phyloP scores from a whole-genome alignment of 2,797 vertebrate genomes.

The Malurus splendens region DNA sequence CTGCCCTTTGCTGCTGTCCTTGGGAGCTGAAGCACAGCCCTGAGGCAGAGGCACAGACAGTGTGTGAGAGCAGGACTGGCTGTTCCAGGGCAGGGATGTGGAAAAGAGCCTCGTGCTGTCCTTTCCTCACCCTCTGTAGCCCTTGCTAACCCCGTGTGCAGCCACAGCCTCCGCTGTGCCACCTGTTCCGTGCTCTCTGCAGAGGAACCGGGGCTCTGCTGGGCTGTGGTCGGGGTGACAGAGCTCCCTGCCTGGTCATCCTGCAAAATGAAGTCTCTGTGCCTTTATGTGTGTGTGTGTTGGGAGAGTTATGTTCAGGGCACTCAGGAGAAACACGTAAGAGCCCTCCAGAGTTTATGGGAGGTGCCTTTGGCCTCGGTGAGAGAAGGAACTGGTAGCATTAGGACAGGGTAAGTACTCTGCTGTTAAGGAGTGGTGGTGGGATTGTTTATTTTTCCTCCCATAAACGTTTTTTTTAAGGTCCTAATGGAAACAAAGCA shows the following conservation, averaged over 20 bases:
- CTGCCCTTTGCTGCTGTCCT: not conserved
- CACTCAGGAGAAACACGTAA: constrained; percentile 42
- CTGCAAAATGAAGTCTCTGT: not conserved
- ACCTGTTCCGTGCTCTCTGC: rapidly evolving
- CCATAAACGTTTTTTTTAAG: constrained; percentile 56
- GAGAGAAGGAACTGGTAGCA: constrained; percentile 50
- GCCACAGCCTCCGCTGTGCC: not conserved
- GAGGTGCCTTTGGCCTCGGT: constrained; percentile 40
- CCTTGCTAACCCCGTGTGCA: not conserved
- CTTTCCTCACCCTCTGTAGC: not conserved
- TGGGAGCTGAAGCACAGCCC: not conserved
- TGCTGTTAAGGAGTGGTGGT: constrained; percentile 61
- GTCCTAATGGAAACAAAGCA: constrained; percentile 62
- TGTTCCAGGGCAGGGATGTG: not conserved
- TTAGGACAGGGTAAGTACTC: constrained; percentile 58
- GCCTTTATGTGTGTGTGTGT: not conserved
- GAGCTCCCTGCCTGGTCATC: not conserved
- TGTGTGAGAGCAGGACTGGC: rapidly evolving
- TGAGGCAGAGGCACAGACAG: not conserved
- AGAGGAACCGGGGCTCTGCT: not conserved
- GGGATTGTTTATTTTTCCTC: constrained; percentile 67
- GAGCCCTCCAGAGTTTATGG: constrained; percentile 52
- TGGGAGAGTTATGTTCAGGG: constrained; percentile 18
- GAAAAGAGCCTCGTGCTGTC: not conserved
- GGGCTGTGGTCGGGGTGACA: rapidly evolving